These are phyloP conservation scores for Bombus impatiens DNA, from an alignment of 1,140 invertebrate species.

Conservation along the genomic window DNA sequence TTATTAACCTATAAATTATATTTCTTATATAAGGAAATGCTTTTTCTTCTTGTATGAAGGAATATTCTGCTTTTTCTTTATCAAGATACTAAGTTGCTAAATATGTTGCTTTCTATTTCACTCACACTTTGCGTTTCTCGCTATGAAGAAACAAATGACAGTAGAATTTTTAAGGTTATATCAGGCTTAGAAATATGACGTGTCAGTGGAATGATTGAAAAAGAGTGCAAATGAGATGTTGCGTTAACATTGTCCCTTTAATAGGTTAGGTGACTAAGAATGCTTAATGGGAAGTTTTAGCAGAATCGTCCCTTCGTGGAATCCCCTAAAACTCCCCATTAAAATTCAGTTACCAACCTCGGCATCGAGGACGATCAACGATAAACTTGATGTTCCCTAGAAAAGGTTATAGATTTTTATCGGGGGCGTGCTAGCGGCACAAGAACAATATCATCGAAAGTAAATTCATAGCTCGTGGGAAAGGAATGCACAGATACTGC, in stretches of 20 bases:
- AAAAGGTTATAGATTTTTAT: conserved; percentile 51
- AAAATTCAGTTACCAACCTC: conserved; percentile 46
- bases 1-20: no score
- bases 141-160: no score
- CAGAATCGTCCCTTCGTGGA: not conserved
- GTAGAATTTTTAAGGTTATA: no score
- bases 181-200: no score
- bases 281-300: not conserved
- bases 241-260: not conserved
- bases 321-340: conserved; percentile 8
- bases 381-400: conserved; percentile 36
- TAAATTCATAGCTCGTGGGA: conserved; percentile 70
- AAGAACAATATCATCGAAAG: conserved; percentile 68
- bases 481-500: conserved; percentile 61
- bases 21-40: no score
- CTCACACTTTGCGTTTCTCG: no score
- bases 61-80: no score
- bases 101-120: no score
- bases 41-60: no score
- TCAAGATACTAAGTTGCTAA: no score
- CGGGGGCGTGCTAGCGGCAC: not conserved
- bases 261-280: not conserved
- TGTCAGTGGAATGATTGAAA: no score
- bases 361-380: conserved; percentile 8
- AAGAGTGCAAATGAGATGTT: not conserved